Percentiles rank a stretch among this genome's conserved stretches.
Conservation (phyloP, 2,888 invertebrate species). For the Pristionchus arcanus region DNA sequence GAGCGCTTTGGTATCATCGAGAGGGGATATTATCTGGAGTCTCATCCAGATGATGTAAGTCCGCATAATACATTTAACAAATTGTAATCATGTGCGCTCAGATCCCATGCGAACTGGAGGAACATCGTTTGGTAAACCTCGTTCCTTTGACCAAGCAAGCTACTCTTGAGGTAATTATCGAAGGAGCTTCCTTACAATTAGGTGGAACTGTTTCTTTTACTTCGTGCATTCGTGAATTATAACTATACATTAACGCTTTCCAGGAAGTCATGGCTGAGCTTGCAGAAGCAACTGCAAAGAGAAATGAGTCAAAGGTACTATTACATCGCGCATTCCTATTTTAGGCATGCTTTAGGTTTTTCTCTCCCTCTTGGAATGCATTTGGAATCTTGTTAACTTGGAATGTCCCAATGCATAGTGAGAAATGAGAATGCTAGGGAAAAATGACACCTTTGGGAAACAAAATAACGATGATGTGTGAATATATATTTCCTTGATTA, state of each 20-base stretch:
- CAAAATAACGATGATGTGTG: too few species aligned
- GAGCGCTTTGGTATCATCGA: constrained; percentile 60
- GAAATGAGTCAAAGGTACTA: constrained; percentile 19
- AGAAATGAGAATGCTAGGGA: background rate
- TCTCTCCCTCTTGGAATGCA: too few species aligned
- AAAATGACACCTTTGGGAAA: background rate
- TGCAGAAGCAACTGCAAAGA: background rate
- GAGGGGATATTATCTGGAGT: constrained; percentile 50
- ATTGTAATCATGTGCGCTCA: background rate
- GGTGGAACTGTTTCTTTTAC: background rate
- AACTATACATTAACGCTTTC: background rate
- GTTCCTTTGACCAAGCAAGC: background rate
- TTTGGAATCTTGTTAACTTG: too few species aligned
- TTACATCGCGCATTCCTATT: background rate
- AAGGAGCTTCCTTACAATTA: too few species aligned
- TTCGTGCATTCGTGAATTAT: background rate
- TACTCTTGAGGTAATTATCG: background rate
- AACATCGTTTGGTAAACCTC: constrained; percentile 22
- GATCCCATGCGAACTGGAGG: constrained; percentile 29
- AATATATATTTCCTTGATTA: background rate
- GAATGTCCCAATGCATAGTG: too few species aligned
- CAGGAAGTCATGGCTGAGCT: constrained; percentile 45
- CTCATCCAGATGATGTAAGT: constrained; percentile 33
- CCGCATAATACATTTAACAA: background rate
- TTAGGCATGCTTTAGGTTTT: too few species aligned